Conservation (phyloP, 2,888 invertebrate genomes). For the Caenorhabditis parvicauda region DNA sequence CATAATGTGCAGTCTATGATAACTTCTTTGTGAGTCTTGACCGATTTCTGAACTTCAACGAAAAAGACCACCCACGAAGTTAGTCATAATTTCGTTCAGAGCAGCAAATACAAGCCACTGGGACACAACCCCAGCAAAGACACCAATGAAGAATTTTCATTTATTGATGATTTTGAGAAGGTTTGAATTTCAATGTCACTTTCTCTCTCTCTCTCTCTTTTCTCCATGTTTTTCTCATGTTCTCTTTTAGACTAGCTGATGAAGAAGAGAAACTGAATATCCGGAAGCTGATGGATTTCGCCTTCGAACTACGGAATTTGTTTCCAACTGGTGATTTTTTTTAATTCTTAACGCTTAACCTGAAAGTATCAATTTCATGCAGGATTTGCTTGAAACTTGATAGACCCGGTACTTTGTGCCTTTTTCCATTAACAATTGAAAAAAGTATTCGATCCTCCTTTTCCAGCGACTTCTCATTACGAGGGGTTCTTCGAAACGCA, state of each 20-base stretch:
- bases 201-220: too few relatives aligned
- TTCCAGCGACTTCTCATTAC: slow-evolving; percentile 29
- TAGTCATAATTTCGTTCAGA: not conserved
- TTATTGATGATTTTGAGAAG: slow-evolving; percentile 33
- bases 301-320: slow-evolving; percentile 42
- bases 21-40: slow-evolving; percentile 19
- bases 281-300: slow-evolving; percentile 36
- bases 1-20: slow-evolving; percentile 36
- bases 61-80: not conserved
- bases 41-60: not conserved
- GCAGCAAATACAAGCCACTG: slow-evolving; percentile 7
- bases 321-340: slow-evolving; percentile 39
- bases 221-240: too few relatives aligned
- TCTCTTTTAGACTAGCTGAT: slow-evolving; percentile 7
- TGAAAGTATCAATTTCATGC: not conserved
- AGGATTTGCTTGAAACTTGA: too few relatives aligned
- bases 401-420: too few relatives aligned
- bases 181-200: not conserved
- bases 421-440: too few relatives aligned
- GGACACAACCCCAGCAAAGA: slow-evolving; percentile 15
- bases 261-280: slow-evolving; percentile 20
- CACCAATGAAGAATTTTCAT: slow-evolving; percentile 41
- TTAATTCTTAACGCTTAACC: not conserved
- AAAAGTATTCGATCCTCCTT: too few relatives aligned
- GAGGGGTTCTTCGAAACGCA: slow-evolving; percentile 36